Evolutionary conservation across 2,888 invertebrate species (phyloP).

Genomic region (Euzetes globulus): DNA sequence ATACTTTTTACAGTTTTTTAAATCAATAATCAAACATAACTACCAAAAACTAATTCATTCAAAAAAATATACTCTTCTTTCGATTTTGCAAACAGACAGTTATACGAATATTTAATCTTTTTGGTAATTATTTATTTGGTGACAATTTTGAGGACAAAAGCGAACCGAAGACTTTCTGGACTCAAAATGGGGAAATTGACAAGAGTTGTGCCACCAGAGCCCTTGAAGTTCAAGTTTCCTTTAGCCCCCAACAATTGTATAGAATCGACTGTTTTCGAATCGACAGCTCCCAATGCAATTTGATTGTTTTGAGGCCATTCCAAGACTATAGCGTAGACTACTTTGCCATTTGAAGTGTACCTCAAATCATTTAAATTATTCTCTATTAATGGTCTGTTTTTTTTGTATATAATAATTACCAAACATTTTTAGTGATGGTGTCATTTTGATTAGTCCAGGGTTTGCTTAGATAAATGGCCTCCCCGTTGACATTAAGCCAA

Average conservation of each 20-base stretch:
- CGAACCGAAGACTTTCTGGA: conserved; percentile 35
- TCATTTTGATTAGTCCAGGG: conserved; percentile 50
- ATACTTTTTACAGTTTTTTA: no score
- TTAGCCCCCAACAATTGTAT: conserved; percentile 26
- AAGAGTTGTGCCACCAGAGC: not conserved
- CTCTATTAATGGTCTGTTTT: no score
- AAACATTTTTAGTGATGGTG: conserved; percentile 46
- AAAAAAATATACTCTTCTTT: no score
- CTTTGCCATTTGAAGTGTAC: conserved; percentile 17
- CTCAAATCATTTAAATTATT: not conserved
- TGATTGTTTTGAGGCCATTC: conserved; percentile 45
- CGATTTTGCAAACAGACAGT: no score
- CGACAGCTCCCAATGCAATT: conserved; percentile 42
- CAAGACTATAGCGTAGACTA: conserved; percentile 46
- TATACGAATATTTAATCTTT: not conserved
- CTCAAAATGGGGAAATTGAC: conserved; percentile 36
- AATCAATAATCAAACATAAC: no score
- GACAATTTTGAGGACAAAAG: conserved; percentile 39
- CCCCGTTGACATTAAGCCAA: conserved; percentile 50
- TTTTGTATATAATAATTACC: conserved; percentile 44
- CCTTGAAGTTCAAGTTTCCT: conserved; percentile 16
- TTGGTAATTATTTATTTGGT: not conserved
- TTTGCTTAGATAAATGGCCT: conserved; percentile 47
- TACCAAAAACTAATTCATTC: no score
- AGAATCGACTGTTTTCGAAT: conserved; percentile 1